Percentiles rank a stretch among this genome's conserved stretches.
Conservation (phyloP, 2,113 vertebrate genomes). For the Parotia lawesii region DNA sequence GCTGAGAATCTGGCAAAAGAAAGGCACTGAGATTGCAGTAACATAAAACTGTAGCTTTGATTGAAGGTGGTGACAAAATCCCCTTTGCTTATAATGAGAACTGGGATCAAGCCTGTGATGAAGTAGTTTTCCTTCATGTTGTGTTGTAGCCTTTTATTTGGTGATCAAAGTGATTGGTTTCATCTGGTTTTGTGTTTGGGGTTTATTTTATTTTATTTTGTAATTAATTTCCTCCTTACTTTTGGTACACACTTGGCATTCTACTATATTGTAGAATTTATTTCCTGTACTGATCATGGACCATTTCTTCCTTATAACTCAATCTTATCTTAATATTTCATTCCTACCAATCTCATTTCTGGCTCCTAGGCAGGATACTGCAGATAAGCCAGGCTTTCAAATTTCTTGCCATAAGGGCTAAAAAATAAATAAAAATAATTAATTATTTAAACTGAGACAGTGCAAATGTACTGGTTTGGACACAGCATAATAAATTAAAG, state of each 20-base stretch:
- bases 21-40: not conserved
- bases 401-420: not conserved
- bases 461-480: not conserved
- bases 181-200: not conserved
- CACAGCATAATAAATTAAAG: not conserved
- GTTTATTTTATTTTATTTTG: not conserved
- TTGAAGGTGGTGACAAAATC: not conserved
- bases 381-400: not conserved
- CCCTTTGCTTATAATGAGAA: not conserved
- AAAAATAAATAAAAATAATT: not conserved
- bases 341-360: not conserved
- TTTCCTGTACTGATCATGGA: not conserved
- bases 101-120: not conserved
- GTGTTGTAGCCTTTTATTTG: not conserved
- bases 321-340: not conserved
- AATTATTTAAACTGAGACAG: not conserved
- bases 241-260: not conserved
- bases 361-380: not conserved
- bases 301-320: not conserved
- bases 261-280: not conserved
- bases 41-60: not conserved
- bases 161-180: not conserved
- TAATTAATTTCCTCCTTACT: not conserved
- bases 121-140: not conserved
- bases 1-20: not conserved